Conservation (phyloP, 2,888 invertebrate species). For the Celastrina argiolus region DNA sequence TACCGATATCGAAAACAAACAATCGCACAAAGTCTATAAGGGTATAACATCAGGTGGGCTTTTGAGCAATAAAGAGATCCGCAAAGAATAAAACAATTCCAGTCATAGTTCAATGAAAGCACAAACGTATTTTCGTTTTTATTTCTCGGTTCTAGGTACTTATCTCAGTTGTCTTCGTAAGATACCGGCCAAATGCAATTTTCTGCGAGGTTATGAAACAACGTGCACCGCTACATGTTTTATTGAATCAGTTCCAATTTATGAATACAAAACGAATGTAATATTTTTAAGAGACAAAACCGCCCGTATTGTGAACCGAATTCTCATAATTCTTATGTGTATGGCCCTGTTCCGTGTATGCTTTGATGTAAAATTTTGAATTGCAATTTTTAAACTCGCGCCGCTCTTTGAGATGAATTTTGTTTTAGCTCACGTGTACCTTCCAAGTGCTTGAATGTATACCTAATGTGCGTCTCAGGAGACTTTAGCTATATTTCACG, state of each 20-base stretch:
- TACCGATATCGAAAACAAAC: constrained; percentile 6
- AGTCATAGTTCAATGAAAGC: constrained; percentile 21
- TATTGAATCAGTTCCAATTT: constrained; percentile 26
- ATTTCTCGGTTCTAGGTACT: constrained; percentile 21
- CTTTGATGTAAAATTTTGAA: not conserved
- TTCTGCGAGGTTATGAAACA: constrained; percentile 23
- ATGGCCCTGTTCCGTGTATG: not conserved
- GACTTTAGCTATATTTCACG: too few species aligned
- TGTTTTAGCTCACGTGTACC: too few species aligned
- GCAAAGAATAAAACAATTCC: constrained; percentile 2
- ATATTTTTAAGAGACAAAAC: constrained; percentile 19
- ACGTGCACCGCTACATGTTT: constrained; percentile 23
- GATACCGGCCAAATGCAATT: constrained; percentile 26
- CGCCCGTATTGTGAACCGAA: not conserved
- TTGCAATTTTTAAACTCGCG: not conserved
- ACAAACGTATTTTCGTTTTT: constrained; percentile 23
- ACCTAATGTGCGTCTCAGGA: too few species aligned
- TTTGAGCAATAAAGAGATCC: constrained; percentile 1
- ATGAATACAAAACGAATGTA: constrained; percentile 23
- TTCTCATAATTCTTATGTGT: not conserved
- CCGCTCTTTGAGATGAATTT: not conserved
- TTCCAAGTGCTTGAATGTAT: too few species aligned
- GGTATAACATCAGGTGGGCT: constrained; percentile 15
- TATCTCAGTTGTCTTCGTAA: constrained; percentile 23
- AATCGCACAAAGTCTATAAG: constrained; percentile 11